Conservation (phyloP, 2,888 invertebrate genomes). For the Empis livida region DNA sequence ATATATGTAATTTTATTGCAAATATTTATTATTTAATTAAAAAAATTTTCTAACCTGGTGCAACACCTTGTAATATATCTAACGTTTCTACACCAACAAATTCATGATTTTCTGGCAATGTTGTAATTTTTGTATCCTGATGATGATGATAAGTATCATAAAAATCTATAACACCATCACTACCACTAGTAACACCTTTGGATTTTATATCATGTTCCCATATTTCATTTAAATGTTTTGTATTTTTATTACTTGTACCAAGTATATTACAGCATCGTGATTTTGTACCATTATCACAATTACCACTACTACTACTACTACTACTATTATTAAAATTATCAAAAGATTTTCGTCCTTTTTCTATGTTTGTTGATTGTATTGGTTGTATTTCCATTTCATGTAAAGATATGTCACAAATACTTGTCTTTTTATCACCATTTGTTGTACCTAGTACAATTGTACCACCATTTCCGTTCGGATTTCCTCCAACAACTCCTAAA, state of each 20-base stretch:
- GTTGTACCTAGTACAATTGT: not conserved
- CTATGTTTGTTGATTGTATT: not conserved
- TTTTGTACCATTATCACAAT: constrained; percentile 10
- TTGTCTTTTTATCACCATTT: not conserved
- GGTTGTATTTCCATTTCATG: constrained; percentile 7
- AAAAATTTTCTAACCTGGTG: constrained; percentile 23
- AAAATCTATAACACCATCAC: not conserved
- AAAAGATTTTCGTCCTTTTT: not conserved
- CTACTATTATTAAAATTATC: constrained; percentile 2
- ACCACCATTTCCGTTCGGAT: constrained; percentile 1
- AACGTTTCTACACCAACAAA: constrained; percentile 32
- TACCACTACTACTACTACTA: constrained; percentile 18
- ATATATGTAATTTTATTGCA: not conserved
- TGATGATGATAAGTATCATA: not conserved
- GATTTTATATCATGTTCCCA: constrained; percentile 1
- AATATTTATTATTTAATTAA: not conserved
- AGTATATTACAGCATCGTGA: constrained; percentile 30
- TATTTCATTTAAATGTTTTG: constrained; percentile 1
- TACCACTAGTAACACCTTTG: constrained; percentile 1
- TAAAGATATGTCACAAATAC: constrained; percentile 7
- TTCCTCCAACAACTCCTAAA: constrained; percentile 4
- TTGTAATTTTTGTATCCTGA: constrained; percentile 10
- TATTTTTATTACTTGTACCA: constrained; percentile 13
- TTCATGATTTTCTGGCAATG: constrained; percentile 19
- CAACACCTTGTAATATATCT: constrained; percentile 34